phyloP scores from a whole-genome alignment of 2,888 invertebrate species.

The Doris montereyensis region DNA sequence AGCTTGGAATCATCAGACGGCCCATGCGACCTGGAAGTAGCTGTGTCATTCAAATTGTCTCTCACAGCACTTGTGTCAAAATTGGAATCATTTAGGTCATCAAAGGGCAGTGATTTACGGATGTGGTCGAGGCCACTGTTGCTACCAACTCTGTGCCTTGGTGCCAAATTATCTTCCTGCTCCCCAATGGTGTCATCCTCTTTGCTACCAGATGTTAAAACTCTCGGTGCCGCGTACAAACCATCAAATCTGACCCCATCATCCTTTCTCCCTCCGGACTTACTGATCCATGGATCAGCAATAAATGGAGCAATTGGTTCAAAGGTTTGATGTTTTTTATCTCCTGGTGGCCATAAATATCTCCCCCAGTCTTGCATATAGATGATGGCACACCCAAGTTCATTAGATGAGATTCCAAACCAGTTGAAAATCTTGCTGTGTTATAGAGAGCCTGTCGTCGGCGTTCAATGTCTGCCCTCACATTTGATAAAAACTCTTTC shows the following conservation, averaged over 20 bases:
- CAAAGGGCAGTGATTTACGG: conserved; percentile 59
- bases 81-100: conserved; percentile 53
- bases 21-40: conserved; percentile 7
- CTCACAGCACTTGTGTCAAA: conserved; percentile 23
- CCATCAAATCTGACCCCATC: too few species aligned
- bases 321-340: too few species aligned
- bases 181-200: not conserved
- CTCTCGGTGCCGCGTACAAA: not conserved
- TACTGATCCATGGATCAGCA: not conserved
- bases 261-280: too few species aligned
- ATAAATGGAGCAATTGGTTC: conserved; percentile 8
- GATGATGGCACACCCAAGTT: too few species aligned
- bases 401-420: not conserved
- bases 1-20: conserved; percentile 49
- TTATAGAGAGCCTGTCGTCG: conserved; percentile 50
- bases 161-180: too few species aligned
- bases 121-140: conserved; percentile 51
- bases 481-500: conserved; percentile 53
- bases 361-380: too few species aligned
- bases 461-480: conserved; percentile 57
- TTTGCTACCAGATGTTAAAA: not conserved
- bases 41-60: conserved; percentile 26
- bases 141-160: not conserved
- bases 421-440: not conserved
- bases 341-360: too few species aligned